Evolutionary conservation across 2,113 vertebrate genomes (phyloP), one percentile per base, ranked within the genome.

Genomic region (Corvus hawaiiensis): DNA sequence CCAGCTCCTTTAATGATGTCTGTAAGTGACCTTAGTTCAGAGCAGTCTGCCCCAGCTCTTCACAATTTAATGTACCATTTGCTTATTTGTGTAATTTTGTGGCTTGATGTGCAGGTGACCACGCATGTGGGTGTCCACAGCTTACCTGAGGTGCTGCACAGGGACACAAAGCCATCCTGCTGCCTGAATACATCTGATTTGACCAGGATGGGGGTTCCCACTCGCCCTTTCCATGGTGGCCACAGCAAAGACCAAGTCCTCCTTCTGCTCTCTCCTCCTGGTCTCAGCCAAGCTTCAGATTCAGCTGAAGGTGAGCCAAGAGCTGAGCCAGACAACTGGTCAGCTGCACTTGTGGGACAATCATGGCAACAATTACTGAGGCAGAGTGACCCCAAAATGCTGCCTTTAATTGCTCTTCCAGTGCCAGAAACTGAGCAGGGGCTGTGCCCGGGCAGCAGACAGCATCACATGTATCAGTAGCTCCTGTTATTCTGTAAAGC

Each of bases 401-500:
- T 58, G 51, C 1, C 0, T 59, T 75, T 56, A 46, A 62, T 16
- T 66, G 35, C 54, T 83, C 63, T 73, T 43, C 32, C 15, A 59
- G 43, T 11, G 85, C 46, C 76, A 84, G 43, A 87, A 68, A 9
- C 24, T 9, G 33, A 86, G 90, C 46, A n/a, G 1, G 8, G n/a
- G 35, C 39, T 89, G 49, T 72, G 77, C 82, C 80, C 9, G 19
- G 56, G 87, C 91, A 84, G 88, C 90, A 86, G 79, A 74, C 52
- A 66, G 48, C 59, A 83, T 80, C 82, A 32, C 71, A 64, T 44
- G 28, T 87, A 91, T 67, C 93, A 51, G 84, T 82, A 85, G 90
- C 93, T 93, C 49, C 63, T 92, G 64, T 68, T 89, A 63, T 76
- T 83, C 67, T 69, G 9, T 56, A 83, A 74, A 84, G 64, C 76